Evolutionary conservation across 1,140 invertebrate species (phyloP).

Genomic region (Caenorhabditis inopinata): DNA sequence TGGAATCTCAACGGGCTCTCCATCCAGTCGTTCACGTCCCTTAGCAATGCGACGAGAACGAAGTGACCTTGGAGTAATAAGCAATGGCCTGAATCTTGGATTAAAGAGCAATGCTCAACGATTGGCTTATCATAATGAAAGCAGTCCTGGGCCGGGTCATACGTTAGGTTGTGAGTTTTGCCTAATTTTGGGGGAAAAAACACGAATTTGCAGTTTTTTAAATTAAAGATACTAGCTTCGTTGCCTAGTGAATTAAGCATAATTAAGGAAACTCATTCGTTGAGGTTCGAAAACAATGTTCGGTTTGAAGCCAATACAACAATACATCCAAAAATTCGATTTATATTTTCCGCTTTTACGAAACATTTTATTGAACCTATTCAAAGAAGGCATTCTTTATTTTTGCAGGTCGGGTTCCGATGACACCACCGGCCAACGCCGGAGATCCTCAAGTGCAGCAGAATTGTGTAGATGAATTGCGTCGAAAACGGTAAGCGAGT

Average conservation of each 20-base stretch:
- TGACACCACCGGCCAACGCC: constrained; percentile 17
- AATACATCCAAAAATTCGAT: too few species aligned
- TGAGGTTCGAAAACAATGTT: too few species aligned
- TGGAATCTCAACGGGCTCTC: background rate
- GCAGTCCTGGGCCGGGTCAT: constrained; percentile 10
- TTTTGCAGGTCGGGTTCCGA: constrained; percentile 5
- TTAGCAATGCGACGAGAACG: constrained; percentile 17
- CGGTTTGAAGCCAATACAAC: too few species aligned
- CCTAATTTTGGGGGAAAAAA: too few species aligned
- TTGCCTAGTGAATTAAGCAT: too few species aligned
- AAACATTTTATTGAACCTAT: too few species aligned
- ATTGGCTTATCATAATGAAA: constrained; percentile 33
- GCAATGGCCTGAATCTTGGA: constrained; percentile 12
- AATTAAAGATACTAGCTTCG: too few species aligned
- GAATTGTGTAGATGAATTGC: constrained; percentile 55
- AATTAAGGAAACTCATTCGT: too few species aligned
- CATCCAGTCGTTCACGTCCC: background rate
- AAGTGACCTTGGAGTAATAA: background rate
- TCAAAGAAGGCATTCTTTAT: too few species aligned
- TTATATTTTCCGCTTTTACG: too few species aligned
- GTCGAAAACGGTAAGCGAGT: constrained; percentile 48
- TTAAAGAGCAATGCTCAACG: constrained; percentile 6
- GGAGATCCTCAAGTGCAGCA: constrained; percentile 45
- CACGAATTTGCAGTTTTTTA: too few species aligned
- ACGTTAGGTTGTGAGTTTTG: background rate